Conservation (phyloP, 1,140 invertebrate genomes). For the Pseudomyrmex dendroicus region DNA sequence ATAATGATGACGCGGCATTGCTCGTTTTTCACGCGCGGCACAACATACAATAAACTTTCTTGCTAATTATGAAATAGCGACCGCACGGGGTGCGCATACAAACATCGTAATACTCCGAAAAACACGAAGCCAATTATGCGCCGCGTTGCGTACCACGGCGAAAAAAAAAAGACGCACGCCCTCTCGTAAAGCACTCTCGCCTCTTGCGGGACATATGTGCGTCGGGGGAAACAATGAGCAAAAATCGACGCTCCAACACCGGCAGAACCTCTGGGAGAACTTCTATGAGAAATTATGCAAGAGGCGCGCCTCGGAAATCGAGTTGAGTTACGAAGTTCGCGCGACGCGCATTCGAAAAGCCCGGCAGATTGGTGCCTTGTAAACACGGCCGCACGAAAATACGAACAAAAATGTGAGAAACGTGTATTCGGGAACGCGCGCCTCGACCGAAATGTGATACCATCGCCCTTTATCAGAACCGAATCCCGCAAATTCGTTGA, state of each 20-base stretch:
- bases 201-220: constrained; percentile 8
- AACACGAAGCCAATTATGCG: constrained; percentile 75
- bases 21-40: constrained; percentile 67
- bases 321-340: constrained; percentile 10
- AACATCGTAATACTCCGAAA: constrained; percentile 75
- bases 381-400: background rate
- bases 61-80: constrained; percentile 79
- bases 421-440: background rate
- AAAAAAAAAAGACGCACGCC: constrained; percentile 65
- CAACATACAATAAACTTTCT: constrained; percentile 69
- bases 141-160: constrained; percentile 56
- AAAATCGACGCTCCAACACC: constrained; percentile 60
- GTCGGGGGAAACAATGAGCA: constrained; percentile 64
- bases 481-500: background rate
- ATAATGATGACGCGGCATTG: constrained; percentile 66
- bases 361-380: background rate
- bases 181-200: constrained; percentile 69
- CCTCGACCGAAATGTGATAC: background rate
- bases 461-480: background rate
- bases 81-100: constrained; percentile 66
- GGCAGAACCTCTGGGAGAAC: background rate
- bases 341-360: background rate
- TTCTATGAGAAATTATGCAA: constrained; percentile 63
- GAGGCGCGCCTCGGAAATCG: constrained; percentile 2
- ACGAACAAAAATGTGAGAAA: constrained; percentile 29